These are phyloP conservation scores for Odontophorus gujanensis DNA, from an alignment of 2,113 vertebrate species.

Conservation along the genomic window DNA sequence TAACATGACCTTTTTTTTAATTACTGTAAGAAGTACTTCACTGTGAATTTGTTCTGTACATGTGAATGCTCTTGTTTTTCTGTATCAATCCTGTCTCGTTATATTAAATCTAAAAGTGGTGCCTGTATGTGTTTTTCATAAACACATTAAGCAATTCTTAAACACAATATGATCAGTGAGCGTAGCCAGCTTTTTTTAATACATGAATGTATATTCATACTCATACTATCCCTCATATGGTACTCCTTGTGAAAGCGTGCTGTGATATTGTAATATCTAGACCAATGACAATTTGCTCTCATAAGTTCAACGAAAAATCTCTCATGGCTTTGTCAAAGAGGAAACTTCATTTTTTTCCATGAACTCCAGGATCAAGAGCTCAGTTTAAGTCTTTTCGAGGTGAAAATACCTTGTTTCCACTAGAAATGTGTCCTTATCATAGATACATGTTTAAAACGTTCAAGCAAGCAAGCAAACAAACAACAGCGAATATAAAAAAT, in stretches of 20 bases:
- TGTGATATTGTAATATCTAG: neutral
- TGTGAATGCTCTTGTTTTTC: neutral
- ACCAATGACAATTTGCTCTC: neutral
- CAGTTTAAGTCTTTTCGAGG: neutral
- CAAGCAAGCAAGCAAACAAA: neutral
- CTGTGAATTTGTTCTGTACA: neutral
- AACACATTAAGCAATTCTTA: neutral
- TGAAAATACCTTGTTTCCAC: neutral
- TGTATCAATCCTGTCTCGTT: neutral
- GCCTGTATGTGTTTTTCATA: neutral
- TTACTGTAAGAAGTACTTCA: neutral
- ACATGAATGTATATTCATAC: neutral
- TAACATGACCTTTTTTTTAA: neutral
- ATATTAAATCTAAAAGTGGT: neutral
- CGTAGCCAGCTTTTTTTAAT: neutral
- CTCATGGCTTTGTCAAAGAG: neutral
- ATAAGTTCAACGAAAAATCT: neutral
- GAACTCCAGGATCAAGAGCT: neutral
- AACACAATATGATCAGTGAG: neutral
- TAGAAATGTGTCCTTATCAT: neutral
- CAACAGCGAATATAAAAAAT: neutral
- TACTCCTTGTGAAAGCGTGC: neutral
- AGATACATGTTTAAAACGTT: neutral
- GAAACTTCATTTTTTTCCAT: neutral
- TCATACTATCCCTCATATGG: neutral